Evolutionary conservation across 2,888 invertebrate species (phyloP), one percentile per base, ranked within the genome.

Genomic region (Lottia gigantea): DNA sequence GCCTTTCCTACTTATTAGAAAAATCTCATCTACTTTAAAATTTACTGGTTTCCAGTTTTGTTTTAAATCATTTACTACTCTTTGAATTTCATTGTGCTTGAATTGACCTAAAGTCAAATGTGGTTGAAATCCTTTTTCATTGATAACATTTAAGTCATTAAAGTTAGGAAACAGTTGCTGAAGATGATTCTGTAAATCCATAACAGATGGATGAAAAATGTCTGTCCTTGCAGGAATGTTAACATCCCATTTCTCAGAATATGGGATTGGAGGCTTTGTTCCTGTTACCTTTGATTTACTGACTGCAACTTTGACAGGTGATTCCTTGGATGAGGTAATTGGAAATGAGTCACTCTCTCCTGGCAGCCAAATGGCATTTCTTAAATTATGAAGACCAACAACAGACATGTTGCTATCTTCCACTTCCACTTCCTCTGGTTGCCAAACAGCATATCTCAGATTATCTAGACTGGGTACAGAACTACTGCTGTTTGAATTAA

Each of bases 21-120:
- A 55, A 55, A 55, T 55, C 19, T 55, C 55, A 55, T 55, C 55
- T 55, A 55, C 55, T 23, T 55, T 55, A 55, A 55, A 55, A 19
- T 55, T 19, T 23, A 55, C 23, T 4, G 55, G 55, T 19, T 19
- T 55, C 55, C 55, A 55, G 23, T 19, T 55, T 55, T 19, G 12
- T 55, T 55, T 55, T 2, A 55, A 55, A 19, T 55, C 23, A 12
- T 55, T 23, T 8, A 55, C 19, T 12, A 55, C 19, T 19, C 14
- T 55, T 11, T 23, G 11, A 55, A 55, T 55, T 55, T 55, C 55
- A 23, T 19, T 23, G 3, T 55, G 19, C 1, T 55, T 55, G 19
- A 55, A 55, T 23, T 55, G 55, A 23, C 55, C 55, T 55, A 46
- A 25, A 8, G 65, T 65, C 12, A 46, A 25, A 25, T 45, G 45